phyloP scores from a whole-genome alignment of 2,113 vertebrate species.

The Vulpes ferrilata region DNA sequence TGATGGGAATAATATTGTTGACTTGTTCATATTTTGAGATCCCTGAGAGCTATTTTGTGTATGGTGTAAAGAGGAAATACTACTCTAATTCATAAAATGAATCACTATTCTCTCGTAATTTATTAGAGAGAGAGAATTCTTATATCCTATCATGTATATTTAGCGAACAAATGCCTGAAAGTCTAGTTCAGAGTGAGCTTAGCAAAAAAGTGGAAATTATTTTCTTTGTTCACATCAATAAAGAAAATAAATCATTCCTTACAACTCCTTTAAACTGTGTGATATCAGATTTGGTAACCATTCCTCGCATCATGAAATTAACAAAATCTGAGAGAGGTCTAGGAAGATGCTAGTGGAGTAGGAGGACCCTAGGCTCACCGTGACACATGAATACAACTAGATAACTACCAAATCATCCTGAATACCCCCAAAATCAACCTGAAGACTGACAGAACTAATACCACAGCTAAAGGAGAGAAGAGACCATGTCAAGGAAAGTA shows the following conservation, averaged over 20 bases:
- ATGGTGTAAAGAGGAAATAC: not conserved
- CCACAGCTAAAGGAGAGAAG: not conserved
- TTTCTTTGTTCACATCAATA: not conserved
- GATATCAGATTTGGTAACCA: not conserved
- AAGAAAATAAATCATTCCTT: not conserved
- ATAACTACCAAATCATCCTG: not conserved
- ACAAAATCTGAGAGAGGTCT: not conserved
- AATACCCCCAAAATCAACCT: not conserved
- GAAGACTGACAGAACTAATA: not conserved
- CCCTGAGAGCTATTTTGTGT: not conserved
- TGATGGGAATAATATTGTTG: not conserved
- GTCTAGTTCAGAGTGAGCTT: not conserved
- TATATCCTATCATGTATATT: not conserved
- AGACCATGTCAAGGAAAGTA: not conserved
- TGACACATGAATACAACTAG: not conserved
- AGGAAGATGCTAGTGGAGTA: not conserved
- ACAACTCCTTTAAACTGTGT: not conserved
- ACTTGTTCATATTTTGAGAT: not conserved
- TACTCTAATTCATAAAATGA: constrained; percentile 10
- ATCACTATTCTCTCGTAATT: not conserved
- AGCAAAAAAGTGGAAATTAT: not conserved
- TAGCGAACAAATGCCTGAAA: not conserved
- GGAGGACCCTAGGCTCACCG: not conserved
- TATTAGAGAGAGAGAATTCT: not conserved
- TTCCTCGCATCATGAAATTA: not conserved